Percentiles rank a stretch among this genome's conserved stretches.
Conservation (phyloP, 2,888 invertebrate genomes). For the Cybosia mesomella region DNA sequence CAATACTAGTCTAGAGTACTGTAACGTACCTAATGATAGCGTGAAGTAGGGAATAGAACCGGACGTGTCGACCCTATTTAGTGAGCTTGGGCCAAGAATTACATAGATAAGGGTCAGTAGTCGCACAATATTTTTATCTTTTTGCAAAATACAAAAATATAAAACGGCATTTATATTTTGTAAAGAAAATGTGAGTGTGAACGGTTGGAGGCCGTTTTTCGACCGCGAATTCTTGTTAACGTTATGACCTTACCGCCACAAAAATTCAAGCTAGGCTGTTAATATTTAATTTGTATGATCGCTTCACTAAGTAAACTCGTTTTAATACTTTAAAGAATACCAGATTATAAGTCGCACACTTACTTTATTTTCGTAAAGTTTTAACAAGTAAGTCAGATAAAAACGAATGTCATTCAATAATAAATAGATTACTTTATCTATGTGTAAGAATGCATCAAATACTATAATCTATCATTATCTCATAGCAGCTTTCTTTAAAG, state of each 20-base stretch:
- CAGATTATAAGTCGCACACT: not conserved
- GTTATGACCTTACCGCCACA: slow-evolving; percentile 1
- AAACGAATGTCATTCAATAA: no score
- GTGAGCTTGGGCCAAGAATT: not conserved
- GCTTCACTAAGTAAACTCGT: slow-evolving; percentile 1
- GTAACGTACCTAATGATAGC: not conserved
- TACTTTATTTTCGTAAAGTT: not conserved
- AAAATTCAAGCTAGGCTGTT: not conserved
- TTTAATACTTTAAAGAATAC: not conserved
- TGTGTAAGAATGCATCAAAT: no score
- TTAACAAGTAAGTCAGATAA: not conserved
- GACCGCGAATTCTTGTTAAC: not conserved
- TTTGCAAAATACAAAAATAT: not conserved
- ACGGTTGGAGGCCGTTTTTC: not conserved
- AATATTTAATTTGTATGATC: slow-evolving; percentile 3
- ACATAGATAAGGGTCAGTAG: not conserved
- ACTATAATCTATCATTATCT: no score
- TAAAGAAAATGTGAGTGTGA: not conserved
- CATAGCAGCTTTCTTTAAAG: no score
- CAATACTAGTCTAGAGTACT: no score
- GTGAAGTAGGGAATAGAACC: not conserved
- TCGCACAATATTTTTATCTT: not conserved
- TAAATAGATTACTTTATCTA: no score
- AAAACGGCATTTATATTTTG: not conserved
- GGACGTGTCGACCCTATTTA: not conserved